Conservation (phyloP, 53 echinoderm and acorn worm genomes). For the Patiria pectinifera region DNA sequence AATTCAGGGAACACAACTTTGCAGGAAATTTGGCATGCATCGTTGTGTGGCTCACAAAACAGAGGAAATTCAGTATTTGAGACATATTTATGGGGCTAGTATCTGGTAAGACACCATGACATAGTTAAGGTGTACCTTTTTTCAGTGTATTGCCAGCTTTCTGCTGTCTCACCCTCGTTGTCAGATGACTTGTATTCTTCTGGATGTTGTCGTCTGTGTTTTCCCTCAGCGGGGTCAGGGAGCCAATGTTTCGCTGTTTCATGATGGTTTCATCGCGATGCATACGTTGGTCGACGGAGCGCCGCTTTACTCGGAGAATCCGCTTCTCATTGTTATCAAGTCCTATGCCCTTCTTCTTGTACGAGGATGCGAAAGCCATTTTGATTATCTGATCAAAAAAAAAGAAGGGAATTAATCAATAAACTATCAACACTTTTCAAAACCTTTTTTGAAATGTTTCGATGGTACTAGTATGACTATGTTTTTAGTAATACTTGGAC, state of each 20-base stretch:
- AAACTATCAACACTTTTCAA: not conserved
- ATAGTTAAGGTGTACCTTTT: not conserved
- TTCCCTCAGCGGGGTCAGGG: conserved; percentile 69
- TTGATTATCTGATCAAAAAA: not conserved
- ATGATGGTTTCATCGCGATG: conserved; percentile 64
- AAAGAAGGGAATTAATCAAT: not conserved
- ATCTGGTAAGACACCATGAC: not conserved
- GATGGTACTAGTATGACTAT: no score
- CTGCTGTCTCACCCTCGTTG: not conserved
- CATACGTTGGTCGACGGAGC: conserved; percentile 71
- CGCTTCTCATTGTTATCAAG: conserved; percentile 46
- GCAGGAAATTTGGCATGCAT: no score
- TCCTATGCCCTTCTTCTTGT: conserved; percentile 73
- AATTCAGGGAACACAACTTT: no score
- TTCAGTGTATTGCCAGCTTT: not conserved
- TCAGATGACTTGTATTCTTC: not conserved
- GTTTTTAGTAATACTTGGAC: no score
- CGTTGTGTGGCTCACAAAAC: no score
- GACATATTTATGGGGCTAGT: not conserved
- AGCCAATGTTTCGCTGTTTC: conserved; percentile 55
- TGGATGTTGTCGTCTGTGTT: conserved; percentile 29
- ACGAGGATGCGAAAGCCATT: conserved; percentile 62
- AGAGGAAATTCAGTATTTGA: no score
- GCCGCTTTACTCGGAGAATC: conserved; percentile 62
- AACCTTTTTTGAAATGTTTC: no score